Conservation (phyloP, 2,113 vertebrate genomes). For the Macroglossus sobrinus region DNA sequence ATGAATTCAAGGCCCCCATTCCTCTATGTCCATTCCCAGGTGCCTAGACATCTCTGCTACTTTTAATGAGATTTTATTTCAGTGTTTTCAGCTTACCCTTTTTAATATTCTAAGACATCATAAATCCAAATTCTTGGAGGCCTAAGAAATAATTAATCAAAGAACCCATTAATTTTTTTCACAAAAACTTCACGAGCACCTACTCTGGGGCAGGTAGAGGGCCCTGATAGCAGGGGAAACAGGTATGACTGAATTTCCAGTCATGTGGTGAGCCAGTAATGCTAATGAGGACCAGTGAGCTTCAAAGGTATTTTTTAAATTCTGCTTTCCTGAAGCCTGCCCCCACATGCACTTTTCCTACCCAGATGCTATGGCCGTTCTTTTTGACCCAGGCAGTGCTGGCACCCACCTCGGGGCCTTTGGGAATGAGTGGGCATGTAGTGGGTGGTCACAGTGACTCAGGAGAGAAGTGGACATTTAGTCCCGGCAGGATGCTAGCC, state of each 20-base stretch:
- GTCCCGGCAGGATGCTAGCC: not conserved
- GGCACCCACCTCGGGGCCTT: not conserved
- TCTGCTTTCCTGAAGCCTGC: not conserved
- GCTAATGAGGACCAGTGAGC: not conserved
- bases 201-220: not conserved
- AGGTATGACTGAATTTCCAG: not conserved
- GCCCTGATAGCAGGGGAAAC: no score
- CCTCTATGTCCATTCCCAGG: not conserved
- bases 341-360: not conserved
- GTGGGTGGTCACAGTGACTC: not conserved
- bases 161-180: slow-evolving; percentile 7
- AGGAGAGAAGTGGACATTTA: not conserved
- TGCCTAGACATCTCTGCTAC: not conserved
- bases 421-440: not conserved
- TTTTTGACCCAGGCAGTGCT: not conserved
- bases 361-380: not conserved
- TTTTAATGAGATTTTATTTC: slow-evolving; percentile 19
- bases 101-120: slow-evolving; percentile 45
- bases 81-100: not conserved
- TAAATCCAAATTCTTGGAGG: not conserved
- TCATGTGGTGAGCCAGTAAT: not conserved
- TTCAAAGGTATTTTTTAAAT: not conserved
- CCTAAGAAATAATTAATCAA: slow-evolving; percentile 35
- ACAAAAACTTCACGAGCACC: not conserved
- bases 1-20: not conserved